Percentiles rank a stretch among this genome's conserved stretches.
These are phyloP conservation scores for Syrphus vitripennis DNA, from an alignment of 2,888 invertebrate species.

Conservation along the genomic window DNA sequence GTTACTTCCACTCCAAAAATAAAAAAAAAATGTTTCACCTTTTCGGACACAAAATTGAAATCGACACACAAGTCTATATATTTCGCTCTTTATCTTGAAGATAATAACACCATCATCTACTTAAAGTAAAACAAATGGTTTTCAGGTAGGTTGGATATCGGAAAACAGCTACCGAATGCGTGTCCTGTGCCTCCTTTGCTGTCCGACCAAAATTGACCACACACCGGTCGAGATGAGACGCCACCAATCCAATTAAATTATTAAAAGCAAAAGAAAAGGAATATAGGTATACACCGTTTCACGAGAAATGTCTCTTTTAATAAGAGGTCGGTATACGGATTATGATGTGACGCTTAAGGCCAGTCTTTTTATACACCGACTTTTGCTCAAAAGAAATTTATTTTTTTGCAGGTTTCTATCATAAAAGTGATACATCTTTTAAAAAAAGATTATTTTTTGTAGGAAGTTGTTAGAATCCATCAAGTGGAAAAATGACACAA, in stretches of 20 bases:
- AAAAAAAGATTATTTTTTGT: neutral
- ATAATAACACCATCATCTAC: slow-evolving; percentile 62
- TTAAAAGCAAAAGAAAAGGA: no score
- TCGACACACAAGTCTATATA: slow-evolving; percentile 6
- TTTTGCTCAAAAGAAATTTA: neutral
- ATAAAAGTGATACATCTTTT: neutral
- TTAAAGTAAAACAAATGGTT: slow-evolving; percentile 55
- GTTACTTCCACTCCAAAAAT: slow-evolving; percentile 1
- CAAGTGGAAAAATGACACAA: neutral
- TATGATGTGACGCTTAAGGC: slow-evolving; percentile 38
- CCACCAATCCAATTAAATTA: slow-evolving; percentile 64
- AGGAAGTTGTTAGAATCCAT: neutral
- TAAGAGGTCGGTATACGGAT: slow-evolving; percentile 57
- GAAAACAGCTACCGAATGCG: slow-evolving; percentile 64
- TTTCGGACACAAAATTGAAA: slow-evolving; percentile 6
- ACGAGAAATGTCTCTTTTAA: slow-evolving; percentile 56
- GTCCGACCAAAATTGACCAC: slow-evolving; percentile 35
- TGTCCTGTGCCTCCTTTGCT: slow-evolving; percentile 1
- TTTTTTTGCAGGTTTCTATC: neutral
- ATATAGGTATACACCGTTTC: slow-evolving; percentile 29
- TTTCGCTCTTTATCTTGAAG: slow-evolving; percentile 12
- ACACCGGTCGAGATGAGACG: slow-evolving; percentile 64
- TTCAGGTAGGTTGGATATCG: slow-evolving; percentile 46
- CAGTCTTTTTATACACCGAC: neutral
- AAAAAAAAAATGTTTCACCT: slow-evolving; percentile 17